These are phyloP conservation scores for Cephus rjabovi DNA, from an alignment of 2,888 invertebrate genomes.

Conservation along the genomic window DNA sequence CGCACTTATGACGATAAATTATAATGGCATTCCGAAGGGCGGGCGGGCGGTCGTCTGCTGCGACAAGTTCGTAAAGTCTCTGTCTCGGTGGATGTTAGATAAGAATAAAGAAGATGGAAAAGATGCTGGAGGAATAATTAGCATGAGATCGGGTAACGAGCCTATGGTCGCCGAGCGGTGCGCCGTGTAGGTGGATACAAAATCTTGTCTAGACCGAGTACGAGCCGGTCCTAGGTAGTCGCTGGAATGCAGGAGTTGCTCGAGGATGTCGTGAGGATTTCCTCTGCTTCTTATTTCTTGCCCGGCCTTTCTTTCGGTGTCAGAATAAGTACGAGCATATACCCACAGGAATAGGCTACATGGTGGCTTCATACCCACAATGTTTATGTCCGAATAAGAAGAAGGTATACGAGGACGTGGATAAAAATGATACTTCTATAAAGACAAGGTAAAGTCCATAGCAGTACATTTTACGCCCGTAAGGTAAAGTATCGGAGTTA, in stretches of 20 bases:
- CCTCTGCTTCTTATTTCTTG: neutral
- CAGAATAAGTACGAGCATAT: neutral
- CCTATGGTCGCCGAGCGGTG: neutral
- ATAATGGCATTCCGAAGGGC: neutral
- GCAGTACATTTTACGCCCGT: neutral
- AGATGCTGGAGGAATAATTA: constrained; percentile 4
- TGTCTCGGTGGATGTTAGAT: neutral
- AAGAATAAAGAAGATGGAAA: neutral
- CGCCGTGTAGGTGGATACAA: neutral
- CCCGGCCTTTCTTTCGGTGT: neutral
- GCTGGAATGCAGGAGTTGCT: constrained; percentile 3
- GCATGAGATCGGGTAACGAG: constrained; percentile 6
- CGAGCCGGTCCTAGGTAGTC: neutral
- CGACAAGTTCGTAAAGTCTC: neutral
- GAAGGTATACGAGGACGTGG: neutral
- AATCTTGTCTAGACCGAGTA: constrained; percentile 4
- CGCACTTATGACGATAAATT: neutral
- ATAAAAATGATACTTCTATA: neutral
- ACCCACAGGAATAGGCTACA: neutral
- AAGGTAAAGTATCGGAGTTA: neutral
- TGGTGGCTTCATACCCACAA: neutral
- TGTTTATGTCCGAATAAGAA: neutral
- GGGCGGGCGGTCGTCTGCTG: neutral
- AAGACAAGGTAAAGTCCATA: neutral
- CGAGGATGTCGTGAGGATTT: neutral